These are phyloP conservation scores for Tichodroma muraria DNA, from an alignment of 2,113 vertebrate species.

Conservation along the genomic window DNA sequence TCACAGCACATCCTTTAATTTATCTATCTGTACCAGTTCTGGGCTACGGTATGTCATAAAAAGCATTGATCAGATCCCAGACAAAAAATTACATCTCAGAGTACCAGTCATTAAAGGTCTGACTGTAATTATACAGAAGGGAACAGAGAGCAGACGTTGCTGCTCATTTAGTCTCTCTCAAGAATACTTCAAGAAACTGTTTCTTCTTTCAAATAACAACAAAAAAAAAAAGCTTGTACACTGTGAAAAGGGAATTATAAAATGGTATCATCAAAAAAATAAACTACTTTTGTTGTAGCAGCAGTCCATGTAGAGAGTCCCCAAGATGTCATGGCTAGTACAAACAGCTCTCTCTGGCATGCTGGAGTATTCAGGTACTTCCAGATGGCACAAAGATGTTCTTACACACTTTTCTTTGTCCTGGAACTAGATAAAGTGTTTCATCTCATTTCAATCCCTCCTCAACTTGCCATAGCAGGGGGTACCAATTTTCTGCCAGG, in stretches of 20 bases:
- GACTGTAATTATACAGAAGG: background rate
- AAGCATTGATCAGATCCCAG: background rate
- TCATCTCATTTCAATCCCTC: background rate
- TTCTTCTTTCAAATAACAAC: background rate
- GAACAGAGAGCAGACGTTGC: background rate
- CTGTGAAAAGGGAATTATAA: background rate
- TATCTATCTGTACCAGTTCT: background rate
- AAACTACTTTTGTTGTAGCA: background rate
- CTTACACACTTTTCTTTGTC: background rate
- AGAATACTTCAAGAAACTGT: background rate
- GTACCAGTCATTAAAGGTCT: background rate
- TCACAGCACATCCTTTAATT: background rate
- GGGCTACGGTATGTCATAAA: background rate
- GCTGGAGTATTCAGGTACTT: background rate
- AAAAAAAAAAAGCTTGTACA: background rate
- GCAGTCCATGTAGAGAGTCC: background rate
- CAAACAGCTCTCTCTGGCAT: background rate
- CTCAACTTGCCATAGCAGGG: background rate
- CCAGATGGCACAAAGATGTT: background rate
- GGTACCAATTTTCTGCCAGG: background rate
- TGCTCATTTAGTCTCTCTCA: background rate
- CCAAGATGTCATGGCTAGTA: background rate
- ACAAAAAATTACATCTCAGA: background rate
- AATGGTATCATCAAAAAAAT: background rate
- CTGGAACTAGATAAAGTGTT: background rate